Conservation (phyloP, 2,113 vertebrate genomes). For the Bufo gargarizans region DNA sequence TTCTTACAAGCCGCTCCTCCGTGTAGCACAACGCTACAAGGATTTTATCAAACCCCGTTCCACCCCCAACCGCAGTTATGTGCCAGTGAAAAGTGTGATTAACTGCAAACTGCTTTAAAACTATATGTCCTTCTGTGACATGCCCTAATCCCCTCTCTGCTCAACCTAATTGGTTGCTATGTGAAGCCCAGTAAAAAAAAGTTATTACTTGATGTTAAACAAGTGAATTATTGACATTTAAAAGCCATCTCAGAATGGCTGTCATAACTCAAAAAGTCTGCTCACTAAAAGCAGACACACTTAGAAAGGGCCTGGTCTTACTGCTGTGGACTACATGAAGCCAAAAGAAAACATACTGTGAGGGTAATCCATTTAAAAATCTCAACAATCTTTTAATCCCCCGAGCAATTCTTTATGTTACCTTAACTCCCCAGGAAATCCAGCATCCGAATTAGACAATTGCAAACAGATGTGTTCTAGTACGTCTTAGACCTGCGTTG, state of each 20-base stretch:
- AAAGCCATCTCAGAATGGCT: conserved; percentile 57
- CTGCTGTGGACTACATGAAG: conserved; percentile 47
- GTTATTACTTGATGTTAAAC: conserved; percentile 58
- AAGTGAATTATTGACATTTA: conserved; percentile 59
- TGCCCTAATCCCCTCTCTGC: conserved; percentile 52
- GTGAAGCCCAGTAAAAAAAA: conserved; percentile 44
- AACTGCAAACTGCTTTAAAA: conserved; percentile 6
- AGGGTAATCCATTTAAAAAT: conserved; percentile 61
- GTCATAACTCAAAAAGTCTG: conserved; percentile 59
- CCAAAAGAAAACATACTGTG: conserved; percentile 59
- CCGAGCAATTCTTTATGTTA: conserved; percentile 60
- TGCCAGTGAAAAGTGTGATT: conserved; percentile 45
- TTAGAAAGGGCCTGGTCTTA: conserved; percentile 60
- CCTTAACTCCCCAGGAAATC: conserved; percentile 63
- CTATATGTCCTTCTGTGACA: conserved; percentile 58
- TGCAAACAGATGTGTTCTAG: conserved; percentile 57
- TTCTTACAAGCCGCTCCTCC: conserved; percentile 19
- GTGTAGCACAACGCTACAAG: not conserved
- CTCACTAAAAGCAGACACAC: conserved; percentile 52
- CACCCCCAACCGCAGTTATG: conserved; percentile 33
- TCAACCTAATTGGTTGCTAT: conserved; percentile 43
- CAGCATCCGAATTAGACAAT: conserved; percentile 62
- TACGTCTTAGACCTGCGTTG: conserved; percentile 52
- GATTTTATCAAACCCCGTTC: not conserved
- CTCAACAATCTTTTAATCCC: conserved; percentile 61